These are phyloP conservation scores for Calvadosia cruxmelitensis DNA, from an alignment of 30 jellyfish, hydroid and myxozoan genomes.

Conservation along the genomic window DNA sequence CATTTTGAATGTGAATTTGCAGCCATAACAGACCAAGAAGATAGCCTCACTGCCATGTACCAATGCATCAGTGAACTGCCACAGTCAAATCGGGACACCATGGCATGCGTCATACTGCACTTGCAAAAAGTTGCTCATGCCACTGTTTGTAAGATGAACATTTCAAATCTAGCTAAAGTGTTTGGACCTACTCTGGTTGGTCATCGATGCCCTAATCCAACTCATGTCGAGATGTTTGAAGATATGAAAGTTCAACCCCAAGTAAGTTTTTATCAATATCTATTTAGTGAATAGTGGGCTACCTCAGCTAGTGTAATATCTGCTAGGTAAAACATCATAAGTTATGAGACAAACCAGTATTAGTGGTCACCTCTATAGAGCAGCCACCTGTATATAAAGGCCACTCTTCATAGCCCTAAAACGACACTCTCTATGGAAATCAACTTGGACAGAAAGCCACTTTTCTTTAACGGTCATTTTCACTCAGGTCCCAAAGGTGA, in stretches of 20 bases:
- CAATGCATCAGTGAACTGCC: slow-evolving; percentile 95
- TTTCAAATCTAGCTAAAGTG: slow-evolving; percentile 68
- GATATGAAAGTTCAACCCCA: slow-evolving; percentile 82
- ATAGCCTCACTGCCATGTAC: slow-evolving; percentile 79
- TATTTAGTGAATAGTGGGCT: too few relatives aligned
- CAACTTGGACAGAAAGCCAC: background rate
- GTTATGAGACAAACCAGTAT: background rate
- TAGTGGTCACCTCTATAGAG: too few relatives aligned
- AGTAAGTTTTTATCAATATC: slow-evolving; percentile 13
- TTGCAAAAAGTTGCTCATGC: slow-evolving; percentile 82
- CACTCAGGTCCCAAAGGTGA: too few relatives aligned
- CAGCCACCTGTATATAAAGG: too few relatives aligned
- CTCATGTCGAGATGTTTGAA: slow-evolving; percentile 93
- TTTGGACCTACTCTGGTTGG: slow-evolving; percentile 98
- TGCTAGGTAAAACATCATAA: too few relatives aligned
- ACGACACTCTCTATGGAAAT: too few relatives aligned
- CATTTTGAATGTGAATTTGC: too few relatives aligned
- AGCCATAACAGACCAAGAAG: slow-evolving; percentile 19
- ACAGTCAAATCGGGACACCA: slow-evolving; percentile 84
- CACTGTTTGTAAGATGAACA: slow-evolving; percentile 70
- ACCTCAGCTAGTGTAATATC: too few relatives aligned
- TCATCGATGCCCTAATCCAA: slow-evolving; percentile 85
- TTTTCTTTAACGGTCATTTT: background rate
- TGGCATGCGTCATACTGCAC: slow-evolving; percentile 70
- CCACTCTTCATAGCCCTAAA: too few relatives aligned